Percentiles rank a stretch among this genome's conserved stretches.
These are phyloP conservation scores for Campylomormyrus tamandua DNA, from an alignment of 2,113 vertebrate species.

Conservation along the genomic window DNA sequence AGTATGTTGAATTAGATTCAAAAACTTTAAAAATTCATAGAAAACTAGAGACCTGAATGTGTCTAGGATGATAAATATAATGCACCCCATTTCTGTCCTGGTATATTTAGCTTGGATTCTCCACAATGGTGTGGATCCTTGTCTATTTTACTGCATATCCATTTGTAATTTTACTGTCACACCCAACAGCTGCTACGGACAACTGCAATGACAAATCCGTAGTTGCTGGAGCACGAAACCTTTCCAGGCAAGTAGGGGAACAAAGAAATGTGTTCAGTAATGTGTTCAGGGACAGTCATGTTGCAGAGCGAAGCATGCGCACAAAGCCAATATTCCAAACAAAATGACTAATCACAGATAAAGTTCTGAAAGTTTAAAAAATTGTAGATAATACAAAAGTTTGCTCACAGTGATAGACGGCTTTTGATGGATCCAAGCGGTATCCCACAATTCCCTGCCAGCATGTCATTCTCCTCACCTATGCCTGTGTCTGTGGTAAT, in stretches of 20 bases:
- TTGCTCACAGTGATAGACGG: background rate
- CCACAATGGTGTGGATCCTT: slow-evolving; percentile 17
- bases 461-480: background rate
- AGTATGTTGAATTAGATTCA: background rate
- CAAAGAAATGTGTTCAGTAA: background rate
- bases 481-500: slow-evolving; percentile 28
- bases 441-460: background rate
- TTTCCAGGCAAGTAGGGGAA: background rate
- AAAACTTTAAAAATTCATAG: background rate
- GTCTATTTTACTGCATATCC: slow-evolving; percentile 22
- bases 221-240: background rate
- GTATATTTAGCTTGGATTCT: slow-evolving; percentile 3
- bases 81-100: background rate
- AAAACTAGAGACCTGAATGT: background rate
- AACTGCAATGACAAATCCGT: background rate
- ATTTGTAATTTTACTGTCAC: background rate
- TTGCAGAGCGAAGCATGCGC: background rate
- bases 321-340: background rate
- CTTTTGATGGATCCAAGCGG: background rate
- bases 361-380: background rate
- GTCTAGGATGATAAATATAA: background rate
- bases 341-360: background rate
- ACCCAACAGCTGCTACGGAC: background rate
- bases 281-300: background rate
- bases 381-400: background rate